Conservation (phyloP, 2,888 invertebrate species). For the Aradus depressus region DNA sequence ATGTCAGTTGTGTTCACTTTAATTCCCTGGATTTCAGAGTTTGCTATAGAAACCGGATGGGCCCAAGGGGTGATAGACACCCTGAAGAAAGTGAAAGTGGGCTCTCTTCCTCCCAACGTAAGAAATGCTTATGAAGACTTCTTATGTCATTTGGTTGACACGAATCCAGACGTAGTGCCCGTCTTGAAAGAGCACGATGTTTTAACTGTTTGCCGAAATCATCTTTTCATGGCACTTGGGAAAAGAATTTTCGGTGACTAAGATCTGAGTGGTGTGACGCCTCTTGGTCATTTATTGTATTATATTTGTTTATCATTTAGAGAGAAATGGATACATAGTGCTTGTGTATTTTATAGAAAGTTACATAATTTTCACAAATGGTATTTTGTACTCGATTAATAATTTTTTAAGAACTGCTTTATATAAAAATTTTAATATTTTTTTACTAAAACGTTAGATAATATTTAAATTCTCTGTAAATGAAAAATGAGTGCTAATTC, state of each 20-base stretch:
- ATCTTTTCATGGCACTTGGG: constrained; percentile 78
- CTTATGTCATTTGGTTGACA: constrained; percentile 69
- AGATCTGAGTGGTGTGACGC: too few relatives aligned
- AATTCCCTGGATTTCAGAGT: constrained; percentile 81
- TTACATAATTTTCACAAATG: too few relatives aligned
- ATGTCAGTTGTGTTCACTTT: constrained; percentile 69
- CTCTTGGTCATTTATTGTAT: too few relatives aligned
- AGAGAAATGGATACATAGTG: too few relatives aligned
- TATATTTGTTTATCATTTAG: too few relatives aligned
- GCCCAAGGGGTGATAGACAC: constrained; percentile 75
- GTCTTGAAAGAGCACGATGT: constrained; percentile 66
- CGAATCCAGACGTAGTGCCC: constrained; percentile 58
- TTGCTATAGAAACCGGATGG: constrained; percentile 89
- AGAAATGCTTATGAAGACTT: constrained; percentile 87
- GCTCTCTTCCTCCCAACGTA: constrained; percentile 68
- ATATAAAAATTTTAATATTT: too few relatives aligned
- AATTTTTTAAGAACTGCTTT: too few relatives aligned
- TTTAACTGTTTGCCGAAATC: constrained; percentile 70
- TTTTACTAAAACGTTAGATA: too few relatives aligned
- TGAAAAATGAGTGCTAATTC: too few relatives aligned
- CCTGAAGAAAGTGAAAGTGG: constrained; percentile 69
- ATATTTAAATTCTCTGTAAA: too few relatives aligned
- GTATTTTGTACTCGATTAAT: too few relatives aligned
- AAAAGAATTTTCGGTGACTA: constrained; percentile 80
- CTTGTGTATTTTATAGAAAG: too few relatives aligned